Evolutionary conservation across 2,113 vertebrate genomes (phyloP).

Genomic region (Cyphomyrus discorhynchus): DNA sequence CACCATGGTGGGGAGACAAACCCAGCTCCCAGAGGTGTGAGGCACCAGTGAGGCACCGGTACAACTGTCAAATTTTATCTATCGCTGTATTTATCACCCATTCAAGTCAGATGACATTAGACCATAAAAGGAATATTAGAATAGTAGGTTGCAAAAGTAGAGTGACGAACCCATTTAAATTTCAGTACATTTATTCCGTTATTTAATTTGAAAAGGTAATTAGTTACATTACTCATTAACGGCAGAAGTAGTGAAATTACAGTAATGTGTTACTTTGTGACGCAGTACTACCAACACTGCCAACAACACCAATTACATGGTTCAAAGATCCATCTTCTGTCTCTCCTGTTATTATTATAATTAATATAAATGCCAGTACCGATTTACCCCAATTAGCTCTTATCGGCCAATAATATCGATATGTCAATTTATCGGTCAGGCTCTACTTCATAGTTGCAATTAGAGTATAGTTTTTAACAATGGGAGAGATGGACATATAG

Average conservation of each 20-base stretch:
- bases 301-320: no score
- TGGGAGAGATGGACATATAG: not conserved
- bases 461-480: not conserved
- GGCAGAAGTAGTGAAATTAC: not conserved
- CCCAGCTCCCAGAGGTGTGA: no score
- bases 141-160: no score
- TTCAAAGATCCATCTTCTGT: not conserved
- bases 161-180: no score
- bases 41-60: no score
- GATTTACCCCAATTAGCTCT: not conserved
- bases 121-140: no score
- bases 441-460: not conserved
- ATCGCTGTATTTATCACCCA: no score
- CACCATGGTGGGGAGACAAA: no score
- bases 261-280: not conserved
- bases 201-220: not conserved
- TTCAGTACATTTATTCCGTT: not conserved
- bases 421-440: not conserved
- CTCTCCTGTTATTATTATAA: not conserved
- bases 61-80: no score
- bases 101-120: no score
- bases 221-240: not conserved
- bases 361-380: not conserved
- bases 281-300: not conserved
- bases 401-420: not conserved